Evolutionary conservation across 1,140 invertebrate species (phyloP).

Genomic region (Pseudomyrmex gracilis): DNA sequence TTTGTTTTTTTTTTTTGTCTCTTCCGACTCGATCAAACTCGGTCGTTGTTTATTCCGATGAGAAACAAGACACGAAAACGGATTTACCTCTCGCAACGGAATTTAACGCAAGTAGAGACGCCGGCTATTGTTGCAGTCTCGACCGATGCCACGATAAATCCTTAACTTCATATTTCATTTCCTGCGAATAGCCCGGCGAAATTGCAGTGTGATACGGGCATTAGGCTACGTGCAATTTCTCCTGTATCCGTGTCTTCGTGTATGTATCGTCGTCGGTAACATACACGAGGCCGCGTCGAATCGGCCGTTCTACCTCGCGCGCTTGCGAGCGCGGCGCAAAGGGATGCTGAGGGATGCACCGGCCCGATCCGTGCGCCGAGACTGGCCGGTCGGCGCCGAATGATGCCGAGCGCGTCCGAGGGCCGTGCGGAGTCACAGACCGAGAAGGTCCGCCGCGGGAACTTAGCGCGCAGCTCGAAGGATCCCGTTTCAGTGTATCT

Average conservation of each 20-base stretch:
- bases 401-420: conserved; percentile 65
- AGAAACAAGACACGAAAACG: neutral
- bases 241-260: conserved; percentile 13
- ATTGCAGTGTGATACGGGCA: conserved; percentile 35
- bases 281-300: too few species aligned
- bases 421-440: conserved; percentile 53
- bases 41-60: neutral
- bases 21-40: neutral
- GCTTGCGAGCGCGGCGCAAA: conserved; percentile 16
- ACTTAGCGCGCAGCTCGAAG: conserved; percentile 71
- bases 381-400: conserved; percentile 62
- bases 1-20: neutral
- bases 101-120: neutral
- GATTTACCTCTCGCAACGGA: neutral
- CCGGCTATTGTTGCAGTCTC: neutral
- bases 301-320: too few species aligned
- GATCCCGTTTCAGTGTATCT: conserved; percentile 73
- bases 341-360: neutral
- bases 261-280: neutral
- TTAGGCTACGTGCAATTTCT: conserved; percentile 59
- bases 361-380: conserved; percentile 38
- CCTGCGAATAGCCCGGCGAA: conserved; percentile 1
- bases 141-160: neutral
- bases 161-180: conserved; percentile 30
- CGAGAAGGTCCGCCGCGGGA: conserved; percentile 62